These are phyloP conservation scores for Synergus itoensis DNA, from an alignment of 2,888 invertebrate genomes.

Conservation along the genomic window DNA sequence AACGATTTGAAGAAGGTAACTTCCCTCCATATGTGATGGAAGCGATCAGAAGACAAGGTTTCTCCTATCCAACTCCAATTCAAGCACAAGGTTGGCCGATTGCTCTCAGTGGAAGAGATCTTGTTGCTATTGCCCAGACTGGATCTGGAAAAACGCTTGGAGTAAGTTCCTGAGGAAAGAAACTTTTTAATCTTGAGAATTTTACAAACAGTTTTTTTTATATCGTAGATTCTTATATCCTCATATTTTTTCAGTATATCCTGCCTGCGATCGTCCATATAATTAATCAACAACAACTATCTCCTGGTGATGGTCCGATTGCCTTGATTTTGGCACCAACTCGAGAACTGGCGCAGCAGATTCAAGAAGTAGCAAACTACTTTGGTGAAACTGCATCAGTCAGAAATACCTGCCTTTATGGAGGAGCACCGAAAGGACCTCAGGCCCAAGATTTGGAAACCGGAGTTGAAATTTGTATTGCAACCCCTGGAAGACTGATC, in stretches of 20 bases:
- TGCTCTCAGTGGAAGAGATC: constrained; percentile 82
- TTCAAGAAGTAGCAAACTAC: constrained; percentile 90
- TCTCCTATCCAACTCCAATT: constrained; percentile 82
- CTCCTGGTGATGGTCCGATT: constrained; percentile 83
- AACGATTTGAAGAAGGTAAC: constrained; percentile 64
- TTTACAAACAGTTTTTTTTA: not conserved
- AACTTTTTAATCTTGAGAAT: not conserved
- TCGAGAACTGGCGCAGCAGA: constrained; percentile 81
- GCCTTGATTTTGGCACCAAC: constrained; percentile 81
- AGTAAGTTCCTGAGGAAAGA: constrained; percentile 58
- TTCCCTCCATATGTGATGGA: constrained; percentile 65
- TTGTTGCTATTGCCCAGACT: constrained; percentile 84
- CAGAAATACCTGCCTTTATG: constrained; percentile 96
- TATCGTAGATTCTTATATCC: not conserved
- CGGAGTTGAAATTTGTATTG: constrained; percentile 96
- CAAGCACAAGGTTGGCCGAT: constrained; percentile 86
- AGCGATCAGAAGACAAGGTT: constrained; percentile 78
- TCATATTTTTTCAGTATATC: constrained; percentile 77
- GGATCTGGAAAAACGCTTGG: constrained; percentile 82
- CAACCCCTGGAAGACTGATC: constrained; percentile 96
- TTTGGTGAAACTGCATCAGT: constrained; percentile 94
- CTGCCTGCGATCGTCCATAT: constrained; percentile 84
- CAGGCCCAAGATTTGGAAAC: constrained; percentile 91
- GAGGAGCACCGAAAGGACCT: constrained; percentile 98
- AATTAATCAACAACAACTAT: constrained; percentile 80